Conservation (phyloP, 2,888 invertebrate genomes). For the Dynastes hyllus region DNA sequence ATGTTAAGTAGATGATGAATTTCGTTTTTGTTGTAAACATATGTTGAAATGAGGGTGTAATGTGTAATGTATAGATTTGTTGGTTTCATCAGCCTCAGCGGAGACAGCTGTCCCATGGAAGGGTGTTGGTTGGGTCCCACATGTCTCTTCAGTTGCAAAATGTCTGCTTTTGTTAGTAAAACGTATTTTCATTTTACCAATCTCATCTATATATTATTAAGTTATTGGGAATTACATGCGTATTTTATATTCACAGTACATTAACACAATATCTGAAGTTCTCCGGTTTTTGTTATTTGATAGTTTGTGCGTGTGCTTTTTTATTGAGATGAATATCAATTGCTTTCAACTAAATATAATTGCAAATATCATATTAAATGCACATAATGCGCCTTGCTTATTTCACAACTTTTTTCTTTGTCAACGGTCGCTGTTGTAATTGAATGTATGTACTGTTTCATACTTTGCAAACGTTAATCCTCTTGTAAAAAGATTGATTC, state of each 20-base stretch:
- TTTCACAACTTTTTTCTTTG: conserved; percentile 14
- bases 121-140: conserved; percentile 57
- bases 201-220: conserved; percentile 3
- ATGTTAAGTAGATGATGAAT: conserved; percentile 15
- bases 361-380: conserved; percentile 37
- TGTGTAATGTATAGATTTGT: conserved; percentile 55
- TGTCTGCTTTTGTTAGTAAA: conserved; percentile 53
- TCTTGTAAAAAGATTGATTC: conserved; percentile 23
- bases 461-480: conserved; percentile 1
- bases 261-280: conserved; percentile 19
- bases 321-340: conserved; percentile 39
- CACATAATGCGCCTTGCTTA: conserved; percentile 42
- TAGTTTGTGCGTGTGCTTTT: conserved; percentile 47
- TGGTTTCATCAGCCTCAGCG: conserved; percentile 56
- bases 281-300: conserved; percentile 46
- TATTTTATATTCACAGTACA: neutral
- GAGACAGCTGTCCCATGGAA: conserved; percentile 57
- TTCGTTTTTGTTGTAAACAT: conserved; percentile 53
- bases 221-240: neutral
- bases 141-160: conserved; percentile 56
- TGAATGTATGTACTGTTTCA: conserved; percentile 22
- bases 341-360: conserved; percentile 43
- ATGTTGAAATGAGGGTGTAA: conserved; percentile 56
- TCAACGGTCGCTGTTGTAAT: neutral
- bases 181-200: conserved; percentile 4